phyloP scores from a whole-genome alignment of 2,888 invertebrate genomes.

The Druceiella hillmani region DNA sequence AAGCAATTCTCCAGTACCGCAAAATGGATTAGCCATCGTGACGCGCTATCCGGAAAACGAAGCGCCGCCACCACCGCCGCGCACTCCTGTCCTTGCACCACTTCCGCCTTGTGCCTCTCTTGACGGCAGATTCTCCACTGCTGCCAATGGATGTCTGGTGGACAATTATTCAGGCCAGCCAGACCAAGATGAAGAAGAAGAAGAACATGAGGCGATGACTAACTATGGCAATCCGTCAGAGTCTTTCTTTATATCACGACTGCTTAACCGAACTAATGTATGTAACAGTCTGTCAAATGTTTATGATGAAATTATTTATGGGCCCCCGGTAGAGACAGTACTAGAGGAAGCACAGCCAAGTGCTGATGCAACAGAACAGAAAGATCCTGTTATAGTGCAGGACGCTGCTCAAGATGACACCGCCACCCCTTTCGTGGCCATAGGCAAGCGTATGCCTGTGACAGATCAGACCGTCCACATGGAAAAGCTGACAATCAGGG shows the following conservation, averaged over 20 bases:
- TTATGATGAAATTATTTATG: constrained; percentile 40
- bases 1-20: constrained; percentile 30
- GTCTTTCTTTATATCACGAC: constrained; percentile 45
- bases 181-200: constrained; percentile 24
- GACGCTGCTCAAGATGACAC: neutral
- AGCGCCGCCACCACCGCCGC: constrained; percentile 28
- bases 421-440: constrained; percentile 1
- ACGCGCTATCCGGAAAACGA: constrained; percentile 43
- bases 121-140: constrained; percentile 31
- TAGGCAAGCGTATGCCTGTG: constrained; percentile 2
- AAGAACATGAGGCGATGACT: constrained; percentile 31
- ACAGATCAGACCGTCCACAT: neutral
- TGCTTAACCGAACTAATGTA: constrained; percentile 38
- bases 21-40: constrained; percentile 46
- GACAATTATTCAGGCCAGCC: constrained; percentile 17
- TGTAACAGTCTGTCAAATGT: constrained; percentile 41
- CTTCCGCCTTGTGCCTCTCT: constrained; percentile 38
- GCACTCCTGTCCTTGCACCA: constrained; percentile 28
- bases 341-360: constrained; percentile 23
- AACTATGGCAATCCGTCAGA: constrained; percentile 48
- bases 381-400: constrained; percentile 14
- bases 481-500: constrained; percentile 3
- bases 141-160: constrained; percentile 28
- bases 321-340: too few relatives aligned
- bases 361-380: constrained; percentile 20